Base-by-base conservation (phyloP, 2,888 invertebrate species). In the Eugnorisma glareosa region DNA sequence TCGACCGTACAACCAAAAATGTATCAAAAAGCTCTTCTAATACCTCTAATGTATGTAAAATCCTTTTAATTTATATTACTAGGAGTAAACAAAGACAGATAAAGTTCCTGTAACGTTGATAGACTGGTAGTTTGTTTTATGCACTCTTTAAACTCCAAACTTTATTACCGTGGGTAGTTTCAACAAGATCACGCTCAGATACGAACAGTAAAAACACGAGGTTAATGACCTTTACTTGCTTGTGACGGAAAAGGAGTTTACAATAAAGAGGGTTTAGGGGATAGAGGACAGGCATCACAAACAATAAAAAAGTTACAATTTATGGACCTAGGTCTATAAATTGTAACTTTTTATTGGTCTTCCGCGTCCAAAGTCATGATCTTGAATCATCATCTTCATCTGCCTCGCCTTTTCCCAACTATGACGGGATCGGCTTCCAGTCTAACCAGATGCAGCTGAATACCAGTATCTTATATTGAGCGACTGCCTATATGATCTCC, bases 81-180 rank as follows among this genome's bases (percentile, higher is more conserved):
- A 35, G n/a, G 7, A 59, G 71, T 63, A 75, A 74, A 75, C 66
- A 77, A 63, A 57, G 63, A 31, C 24, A 67, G 31, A 69, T 73
- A 74, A 73, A 83, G 69, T 67, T 73, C n/a, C 18, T 66, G 54
- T 76, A 70, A 76, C 37, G 57, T 72, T 85, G 67, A 82, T 82
- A 77, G 66, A 72, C 45, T 57, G 64, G 43, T 31, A 79, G 67
- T 87, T 83, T 28, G 67, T 75, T 85, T 79, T 85, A 87, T 83
- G 64, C 45, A 77, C 43, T 69, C 85, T 83, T 81, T 85, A 85
- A 87, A 85, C 78, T 83, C n/a, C 51, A 79, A 77, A 79, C 75
- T 86, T 87, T 85, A 87, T 74, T 74, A 75, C 77, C 69, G 57
- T 11, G 70, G 73, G 78, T 77, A 83, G 77, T 85, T 82, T 75